A percentile compares a stretch with the other conserved stretches of the same genome.
phyloP scores from a whole-genome alignment of 2,113 vertebrate species.

The Dissostichus mawsoni region DNA sequence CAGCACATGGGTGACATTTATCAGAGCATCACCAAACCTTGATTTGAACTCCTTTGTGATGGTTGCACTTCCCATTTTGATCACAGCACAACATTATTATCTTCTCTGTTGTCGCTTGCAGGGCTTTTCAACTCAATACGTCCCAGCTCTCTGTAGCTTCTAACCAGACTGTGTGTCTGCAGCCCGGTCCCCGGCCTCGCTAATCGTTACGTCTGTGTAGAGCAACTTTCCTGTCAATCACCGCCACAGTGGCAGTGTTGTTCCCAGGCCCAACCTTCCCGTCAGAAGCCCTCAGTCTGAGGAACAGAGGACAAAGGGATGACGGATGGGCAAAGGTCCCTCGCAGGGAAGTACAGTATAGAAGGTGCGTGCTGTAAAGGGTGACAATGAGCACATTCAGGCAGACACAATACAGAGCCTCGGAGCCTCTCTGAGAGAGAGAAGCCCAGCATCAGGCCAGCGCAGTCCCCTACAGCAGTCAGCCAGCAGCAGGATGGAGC shows the following conservation, averaged over 20 bases:
- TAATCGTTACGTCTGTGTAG: conserved; percentile 58
- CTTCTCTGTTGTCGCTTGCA: background rate
- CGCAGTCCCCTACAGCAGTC: conserved; percentile 45
- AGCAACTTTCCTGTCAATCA: conserved; percentile 78
- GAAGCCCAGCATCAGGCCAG: conserved; percentile 56
- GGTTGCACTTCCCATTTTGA: conserved; percentile 25
- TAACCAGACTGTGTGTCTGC: conserved; percentile 41
- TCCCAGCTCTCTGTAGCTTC: conserved; percentile 19
- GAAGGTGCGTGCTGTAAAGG: conserved; percentile 74
- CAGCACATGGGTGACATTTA: conserved; percentile 38
- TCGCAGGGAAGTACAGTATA: conserved; percentile 77
- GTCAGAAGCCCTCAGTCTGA: conserved; percentile 72
- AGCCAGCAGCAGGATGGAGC: conserved; percentile 51
- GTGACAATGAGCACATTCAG: conserved; percentile 80
- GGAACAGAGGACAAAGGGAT: conserved; percentile 84
- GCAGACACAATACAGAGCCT: conserved; percentile 70
- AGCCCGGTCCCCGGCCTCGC: conserved; percentile 19
- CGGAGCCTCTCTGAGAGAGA: conserved; percentile 50
- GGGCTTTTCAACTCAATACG: conserved; percentile 13
- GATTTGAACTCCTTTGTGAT: conserved; percentile 32
- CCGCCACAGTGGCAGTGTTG: conserved; percentile 80
- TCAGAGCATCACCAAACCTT: conserved; percentile 22
- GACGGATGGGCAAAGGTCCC: conserved; percentile 77
- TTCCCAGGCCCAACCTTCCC: conserved; percentile 65
- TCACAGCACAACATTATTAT: conserved; percentile 7